Evolutionary conservation across 2,888 invertebrate species (phyloP).

Genomic region (Phortica magna): DNA sequence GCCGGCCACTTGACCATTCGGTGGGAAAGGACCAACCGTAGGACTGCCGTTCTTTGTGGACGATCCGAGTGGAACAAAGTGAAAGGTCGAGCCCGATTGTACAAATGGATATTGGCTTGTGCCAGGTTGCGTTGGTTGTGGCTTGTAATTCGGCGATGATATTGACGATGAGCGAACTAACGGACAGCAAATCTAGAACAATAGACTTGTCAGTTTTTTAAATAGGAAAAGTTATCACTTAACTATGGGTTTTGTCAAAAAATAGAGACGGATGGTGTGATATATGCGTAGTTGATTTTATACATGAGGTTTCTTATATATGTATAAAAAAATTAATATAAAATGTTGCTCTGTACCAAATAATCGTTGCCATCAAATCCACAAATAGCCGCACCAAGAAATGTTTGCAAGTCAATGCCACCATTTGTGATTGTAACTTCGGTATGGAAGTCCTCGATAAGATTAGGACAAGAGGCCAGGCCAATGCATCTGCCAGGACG

Average conservation of each 20-base stretch:
- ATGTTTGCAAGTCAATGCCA: constrained; percentile 76
- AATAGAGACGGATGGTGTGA: too few species aligned
- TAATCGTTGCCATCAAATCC: constrained; percentile 83
- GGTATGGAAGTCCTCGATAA: constrained; percentile 76
- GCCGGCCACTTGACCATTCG: constrained; percentile 21
- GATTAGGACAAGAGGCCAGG: constrained; percentile 79
- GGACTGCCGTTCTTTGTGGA: constrained; percentile 3
- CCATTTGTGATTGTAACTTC: constrained; percentile 58
- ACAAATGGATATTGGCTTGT: constrained; percentile 11
- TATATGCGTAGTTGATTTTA: too few species aligned
- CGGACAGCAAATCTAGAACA: constrained; percentile 64
- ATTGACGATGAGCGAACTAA: constrained; percentile 21
- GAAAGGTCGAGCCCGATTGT: constrained; percentile 42
- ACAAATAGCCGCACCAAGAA: constrained; percentile 83
- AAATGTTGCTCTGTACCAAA: constrained; percentile 78
- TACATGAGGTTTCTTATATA: too few species aligned
- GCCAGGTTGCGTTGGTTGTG: constrained; percentile 44
- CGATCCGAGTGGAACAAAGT: constrained; percentile 55
- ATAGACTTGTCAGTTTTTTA: not conserved
- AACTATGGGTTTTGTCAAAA: too few species aligned
- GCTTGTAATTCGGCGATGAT: constrained; percentile 42
- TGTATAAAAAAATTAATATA: too few species aligned
- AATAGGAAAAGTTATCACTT: too few species aligned
- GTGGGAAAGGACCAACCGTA: constrained; percentile 16
- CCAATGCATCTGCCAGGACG: constrained; percentile 80